These are phyloP conservation scores for Lepidocyrtoides sp. DNA, from an alignment of 2,888 invertebrate species.

Conservation along the genomic window DNA sequence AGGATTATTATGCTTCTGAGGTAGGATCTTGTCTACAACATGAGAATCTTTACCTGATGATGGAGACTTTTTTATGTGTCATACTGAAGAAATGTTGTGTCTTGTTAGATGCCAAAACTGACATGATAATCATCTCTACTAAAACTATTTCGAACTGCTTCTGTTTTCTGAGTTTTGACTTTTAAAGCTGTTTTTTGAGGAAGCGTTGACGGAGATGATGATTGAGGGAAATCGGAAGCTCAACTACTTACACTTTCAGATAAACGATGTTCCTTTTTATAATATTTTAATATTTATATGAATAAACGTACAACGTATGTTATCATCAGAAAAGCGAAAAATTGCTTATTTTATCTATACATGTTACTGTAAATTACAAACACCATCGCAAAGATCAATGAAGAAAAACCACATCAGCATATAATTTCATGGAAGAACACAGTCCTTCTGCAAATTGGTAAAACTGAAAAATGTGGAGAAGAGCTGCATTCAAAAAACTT, in stretches of 20 bases:
- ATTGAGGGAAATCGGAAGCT: neutral
- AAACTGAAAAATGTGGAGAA: neutral
- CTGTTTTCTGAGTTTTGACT: conserved; percentile 39
- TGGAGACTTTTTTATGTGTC: neutral
- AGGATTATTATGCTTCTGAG: too few relatives aligned
- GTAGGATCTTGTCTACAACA: neutral
- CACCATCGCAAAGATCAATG: too few relatives aligned
- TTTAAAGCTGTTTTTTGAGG: conserved; percentile 10
- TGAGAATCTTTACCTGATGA: neutral
- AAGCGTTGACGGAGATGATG: neutral
- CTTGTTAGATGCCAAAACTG: conserved; percentile 68
- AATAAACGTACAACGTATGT: neutral
- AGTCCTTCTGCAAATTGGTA: neutral
- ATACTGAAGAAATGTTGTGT: conserved; percentile 43
- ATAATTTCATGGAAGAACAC: neutral
- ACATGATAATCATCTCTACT: conserved; percentile 57
- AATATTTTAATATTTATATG: too few relatives aligned
- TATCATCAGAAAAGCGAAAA: neutral
- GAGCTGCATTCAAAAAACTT: too few relatives aligned
- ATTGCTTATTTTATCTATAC: conserved; percentile 1
- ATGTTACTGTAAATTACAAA: too few relatives aligned
- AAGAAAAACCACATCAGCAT: neutral
- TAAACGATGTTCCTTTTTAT: neutral
- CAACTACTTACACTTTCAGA: neutral
- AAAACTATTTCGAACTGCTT: conserved; percentile 66